Conservation (phyloP, 2,797 vertebrate species). For the Coranthus polyacanthus region DNA sequence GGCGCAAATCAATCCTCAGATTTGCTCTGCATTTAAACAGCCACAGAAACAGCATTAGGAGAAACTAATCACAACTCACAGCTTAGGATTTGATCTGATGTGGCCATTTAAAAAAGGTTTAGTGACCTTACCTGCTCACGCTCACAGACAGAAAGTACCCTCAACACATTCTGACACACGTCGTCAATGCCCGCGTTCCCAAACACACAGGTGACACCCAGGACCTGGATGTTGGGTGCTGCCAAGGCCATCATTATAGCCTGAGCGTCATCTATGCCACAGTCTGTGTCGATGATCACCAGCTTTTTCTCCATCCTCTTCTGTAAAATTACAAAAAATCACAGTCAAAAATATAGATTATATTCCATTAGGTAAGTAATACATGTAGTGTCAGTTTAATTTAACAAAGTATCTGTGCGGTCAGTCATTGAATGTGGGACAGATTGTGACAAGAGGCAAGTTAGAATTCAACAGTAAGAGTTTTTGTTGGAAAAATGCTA, state of each 20-base stretch:
- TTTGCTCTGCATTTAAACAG: neutral
- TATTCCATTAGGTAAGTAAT: no score
- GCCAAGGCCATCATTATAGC: constrained; percentile 85
- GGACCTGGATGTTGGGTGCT: constrained; percentile 73
- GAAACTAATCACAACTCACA: neutral
- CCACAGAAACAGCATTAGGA: no score
- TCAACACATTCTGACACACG: constrained; percentile 85
- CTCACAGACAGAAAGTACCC: constrained; percentile 81
- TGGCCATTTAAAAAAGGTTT: neutral
- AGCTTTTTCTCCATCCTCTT: constrained; percentile 77
- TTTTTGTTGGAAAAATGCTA: no score
- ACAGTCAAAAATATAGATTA: neutral
- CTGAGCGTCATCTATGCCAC: constrained; percentile 88
- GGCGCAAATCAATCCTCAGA: neutral
- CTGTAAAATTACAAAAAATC: constrained; percentile 21
- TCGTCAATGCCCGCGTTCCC: constrained; percentile 80
- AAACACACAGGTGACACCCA: constrained; percentile 85
- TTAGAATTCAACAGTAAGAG: no score
- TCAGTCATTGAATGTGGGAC: no score
- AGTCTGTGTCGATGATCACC: constrained; percentile 87
- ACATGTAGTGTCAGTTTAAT: no score
- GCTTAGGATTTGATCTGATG: no score
- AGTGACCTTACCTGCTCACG: constrained; percentile 62
- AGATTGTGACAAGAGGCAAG: no score
- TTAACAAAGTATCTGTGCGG: no score